These are phyloP conservation scores for Heliothis peltigera DNA, from an alignment of 2,888 invertebrate species.

Conservation along the genomic window DNA sequence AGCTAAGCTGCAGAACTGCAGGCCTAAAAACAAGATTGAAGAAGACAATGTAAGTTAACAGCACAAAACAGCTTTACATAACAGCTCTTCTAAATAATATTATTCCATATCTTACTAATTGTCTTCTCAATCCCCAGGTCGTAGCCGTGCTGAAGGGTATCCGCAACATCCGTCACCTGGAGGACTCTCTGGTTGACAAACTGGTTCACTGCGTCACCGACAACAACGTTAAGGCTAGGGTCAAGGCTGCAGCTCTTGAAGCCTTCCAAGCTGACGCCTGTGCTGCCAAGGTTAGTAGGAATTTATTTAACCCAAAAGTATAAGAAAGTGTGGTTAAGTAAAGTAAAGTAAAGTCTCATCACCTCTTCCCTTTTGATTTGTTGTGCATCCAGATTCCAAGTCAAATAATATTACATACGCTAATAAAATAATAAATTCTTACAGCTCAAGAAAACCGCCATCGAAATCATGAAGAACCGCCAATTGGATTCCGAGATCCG, in stretches of 20 bases:
- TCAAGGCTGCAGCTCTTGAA: conserved; percentile 95
- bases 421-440: neutral
- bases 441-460: conserved; percentile 86
- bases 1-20: conserved; percentile 92
- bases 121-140: conserved; percentile 75
- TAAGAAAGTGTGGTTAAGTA: no score
- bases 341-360: no score
- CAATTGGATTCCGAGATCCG: conserved; percentile 96
- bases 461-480: conserved; percentile 92
- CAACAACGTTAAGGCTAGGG: conserved; percentile 90
- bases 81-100: no score
- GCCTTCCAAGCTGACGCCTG: conserved; percentile 93
- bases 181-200: conserved; percentile 90
- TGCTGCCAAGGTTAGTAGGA: conserved; percentile 80
- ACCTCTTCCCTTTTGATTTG: no score
- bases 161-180: conserved; percentile 93
- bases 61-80: no score
- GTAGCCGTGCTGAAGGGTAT: conserved; percentile 95
- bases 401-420: no score
- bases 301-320: neutral
- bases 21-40: conserved; percentile 90
- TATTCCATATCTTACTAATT: neutral
- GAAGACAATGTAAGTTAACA: conserved; percentile 90
- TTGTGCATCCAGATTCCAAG: no score
- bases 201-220: conserved; percentile 91